These are phyloP conservation scores for Triplophysa rosa DNA, from an alignment of 2,113 vertebrate species.

Conservation along the genomic window DNA sequence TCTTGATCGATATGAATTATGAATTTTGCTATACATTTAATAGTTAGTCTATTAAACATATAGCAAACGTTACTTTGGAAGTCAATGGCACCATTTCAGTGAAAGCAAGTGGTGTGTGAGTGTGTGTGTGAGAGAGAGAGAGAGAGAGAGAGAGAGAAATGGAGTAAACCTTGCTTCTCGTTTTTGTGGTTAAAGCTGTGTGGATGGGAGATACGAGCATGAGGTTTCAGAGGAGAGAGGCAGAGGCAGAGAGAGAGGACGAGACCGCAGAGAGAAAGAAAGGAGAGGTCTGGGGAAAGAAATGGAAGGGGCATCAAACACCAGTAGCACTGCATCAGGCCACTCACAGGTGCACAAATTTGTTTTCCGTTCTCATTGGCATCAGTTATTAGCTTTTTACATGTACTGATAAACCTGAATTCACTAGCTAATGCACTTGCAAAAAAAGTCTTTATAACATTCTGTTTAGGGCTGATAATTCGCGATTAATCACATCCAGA, in stretches of 20 bases:
- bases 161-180: neutral
- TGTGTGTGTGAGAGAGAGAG: neutral
- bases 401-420: too few species aligned
- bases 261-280: slow-evolving; percentile 63
- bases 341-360: slow-evolving; percentile 57
- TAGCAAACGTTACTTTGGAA: too few species aligned
- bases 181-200: slow-evolving; percentile 51
- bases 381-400: too few species aligned
- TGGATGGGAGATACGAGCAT: slow-evolving; percentile 58
- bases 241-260: slow-evolving; percentile 70
- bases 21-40: too few species aligned
- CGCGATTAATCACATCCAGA: too few species aligned
- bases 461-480: too few species aligned
- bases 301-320: slow-evolving; percentile 57
- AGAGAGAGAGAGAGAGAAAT: neutral
- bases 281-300: slow-evolving; percentile 65
- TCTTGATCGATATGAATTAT: too few species aligned
- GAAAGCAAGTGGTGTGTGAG: too few species aligned
- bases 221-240: slow-evolving; percentile 67
- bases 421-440: neutral
- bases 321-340: slow-evolving; percentile 61
- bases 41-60: too few species aligned
- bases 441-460: neutral
- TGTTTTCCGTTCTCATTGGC: neutral
- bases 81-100: too few species aligned